Conservation (phyloP, 2,113 vertebrate species). For the Psettodes erumei region DNA sequence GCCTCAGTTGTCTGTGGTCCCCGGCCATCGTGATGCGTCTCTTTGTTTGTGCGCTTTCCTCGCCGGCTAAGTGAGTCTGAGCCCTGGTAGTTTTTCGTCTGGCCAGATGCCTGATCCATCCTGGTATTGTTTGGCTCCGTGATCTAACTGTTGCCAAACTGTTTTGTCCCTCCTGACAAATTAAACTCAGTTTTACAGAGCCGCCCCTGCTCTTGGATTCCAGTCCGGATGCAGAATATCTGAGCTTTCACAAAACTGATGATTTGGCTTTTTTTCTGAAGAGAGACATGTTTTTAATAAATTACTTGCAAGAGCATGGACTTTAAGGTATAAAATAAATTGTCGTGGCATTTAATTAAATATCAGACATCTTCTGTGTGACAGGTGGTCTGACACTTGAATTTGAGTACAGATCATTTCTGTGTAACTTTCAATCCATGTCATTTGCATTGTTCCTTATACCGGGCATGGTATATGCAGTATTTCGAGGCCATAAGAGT, state of each 20-base stretch:
- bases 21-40: not conserved
- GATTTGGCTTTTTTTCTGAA: not conserved
- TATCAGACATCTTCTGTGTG: not conserved
- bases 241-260: not conserved
- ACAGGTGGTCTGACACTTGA: not conserved
- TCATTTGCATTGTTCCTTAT: too few species aligned
- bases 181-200: not conserved
- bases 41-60: not conserved
- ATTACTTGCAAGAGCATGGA: not conserved
- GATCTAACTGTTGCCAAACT: not conserved
- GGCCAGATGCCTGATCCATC: not conserved
- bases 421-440: too few species aligned
- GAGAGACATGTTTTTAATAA: not conserved
- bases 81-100: not conserved
- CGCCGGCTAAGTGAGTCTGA: not conserved
- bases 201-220: not conserved
- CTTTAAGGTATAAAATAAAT: not conserved
- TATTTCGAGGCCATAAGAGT: too few species aligned
- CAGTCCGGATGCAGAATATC: not conserved
- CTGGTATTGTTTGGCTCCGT: not conserved
- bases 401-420: not conserved
- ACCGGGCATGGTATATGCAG: too few species aligned
- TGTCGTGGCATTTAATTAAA: not conserved
- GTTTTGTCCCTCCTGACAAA: not conserved
- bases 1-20: not conserved